Conservation (phyloP, 2,888 invertebrate genomes). For the Perizoma affinitatum region DNA sequence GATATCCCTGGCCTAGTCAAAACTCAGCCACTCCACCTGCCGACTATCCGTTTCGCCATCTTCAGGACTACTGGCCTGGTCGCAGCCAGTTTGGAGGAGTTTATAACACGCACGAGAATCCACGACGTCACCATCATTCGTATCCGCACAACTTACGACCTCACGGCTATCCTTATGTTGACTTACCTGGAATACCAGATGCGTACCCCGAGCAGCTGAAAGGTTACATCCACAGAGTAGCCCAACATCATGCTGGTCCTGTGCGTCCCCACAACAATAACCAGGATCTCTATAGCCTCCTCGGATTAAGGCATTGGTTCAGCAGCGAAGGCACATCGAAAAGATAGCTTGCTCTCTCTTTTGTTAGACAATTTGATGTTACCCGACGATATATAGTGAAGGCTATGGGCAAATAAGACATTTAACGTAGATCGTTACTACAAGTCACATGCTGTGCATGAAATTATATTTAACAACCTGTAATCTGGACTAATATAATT, state of each 20-base stretch:
- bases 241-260: conserved; percentile 59
- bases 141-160: conserved; percentile 70
- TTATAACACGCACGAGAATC: conserved; percentile 72
- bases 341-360: conserved; percentile 68
- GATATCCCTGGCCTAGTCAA: conserved; percentile 74
- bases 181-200: conserved; percentile 55
- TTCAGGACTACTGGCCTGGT: conserved; percentile 78
- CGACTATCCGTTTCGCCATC: conserved; percentile 72
- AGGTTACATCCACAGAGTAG: conserved; percentile 60
- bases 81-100: conserved; percentile 69
- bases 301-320: conserved; percentile 79
- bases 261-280: conserved; percentile 59
- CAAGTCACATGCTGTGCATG: conserved; percentile 31
- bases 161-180: conserved; percentile 57
- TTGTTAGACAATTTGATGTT: conserved; percentile 77
- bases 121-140: conserved; percentile 75
- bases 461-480: background rate
- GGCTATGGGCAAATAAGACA: conserved; percentile 69
- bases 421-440: conserved; percentile 35
- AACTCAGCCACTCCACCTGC: conserved; percentile 69
- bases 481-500: background rate
- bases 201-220: conserved; percentile 60
- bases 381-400: conserved; percentile 82
- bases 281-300: conserved; percentile 75
- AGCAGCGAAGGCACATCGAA: conserved; percentile 76